Conservation (phyloP, 2,888 invertebrate genomes). For the Pseudoips prasinana region DNA sequence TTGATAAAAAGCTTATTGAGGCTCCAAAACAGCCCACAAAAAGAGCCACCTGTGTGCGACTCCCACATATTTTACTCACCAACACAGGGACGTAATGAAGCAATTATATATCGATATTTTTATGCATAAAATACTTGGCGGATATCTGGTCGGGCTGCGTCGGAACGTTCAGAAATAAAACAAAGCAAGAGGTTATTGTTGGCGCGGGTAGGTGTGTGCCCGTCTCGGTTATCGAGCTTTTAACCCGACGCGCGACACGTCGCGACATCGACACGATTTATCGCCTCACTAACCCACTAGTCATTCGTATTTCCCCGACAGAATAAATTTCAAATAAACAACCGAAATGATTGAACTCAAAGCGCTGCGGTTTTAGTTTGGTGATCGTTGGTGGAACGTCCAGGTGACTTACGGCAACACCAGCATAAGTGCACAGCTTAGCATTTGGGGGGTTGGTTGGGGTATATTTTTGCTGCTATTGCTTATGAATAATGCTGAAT, state of each 20-base stretch:
- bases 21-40: slow-evolving; percentile 24
- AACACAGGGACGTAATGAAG: slow-evolving; percentile 82
- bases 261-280: slow-evolving; percentile 78
- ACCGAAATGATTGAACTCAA: slow-evolving; percentile 65
- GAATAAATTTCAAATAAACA: slow-evolving; percentile 71
- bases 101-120: slow-evolving; percentile 83
- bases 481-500: too few relatives aligned
- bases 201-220: slow-evolving; percentile 75
- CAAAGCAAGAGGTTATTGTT: slow-evolving; percentile 77
- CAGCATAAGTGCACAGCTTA: slow-evolving; percentile 21
- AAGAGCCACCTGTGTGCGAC: slow-evolving; percentile 67
- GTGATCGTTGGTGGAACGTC: slow-evolving; percentile 23
- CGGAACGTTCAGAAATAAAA: slow-evolving; percentile 72
- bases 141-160: slow-evolving; percentile 69
- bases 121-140: slow-evolving; percentile 81
- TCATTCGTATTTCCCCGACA: slow-evolving; percentile 75
- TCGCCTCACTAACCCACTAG: slow-evolving; percentile 76
- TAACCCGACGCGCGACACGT: slow-evolving; percentile 79
- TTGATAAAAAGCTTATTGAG: slow-evolving; percentile 34
- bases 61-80: slow-evolving; percentile 82
- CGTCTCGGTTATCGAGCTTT: slow-evolving; percentile 80
- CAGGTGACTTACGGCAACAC: slow-evolving; percentile 28
- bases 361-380: slow-evolving; percentile 36
- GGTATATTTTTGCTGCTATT: too few relatives aligned
- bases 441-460: not conserved